These are phyloP conservation scores for Chymomyza procnemis DNA, from an alignment of 2,888 invertebrate species.

Conservation along the genomic window DNA sequence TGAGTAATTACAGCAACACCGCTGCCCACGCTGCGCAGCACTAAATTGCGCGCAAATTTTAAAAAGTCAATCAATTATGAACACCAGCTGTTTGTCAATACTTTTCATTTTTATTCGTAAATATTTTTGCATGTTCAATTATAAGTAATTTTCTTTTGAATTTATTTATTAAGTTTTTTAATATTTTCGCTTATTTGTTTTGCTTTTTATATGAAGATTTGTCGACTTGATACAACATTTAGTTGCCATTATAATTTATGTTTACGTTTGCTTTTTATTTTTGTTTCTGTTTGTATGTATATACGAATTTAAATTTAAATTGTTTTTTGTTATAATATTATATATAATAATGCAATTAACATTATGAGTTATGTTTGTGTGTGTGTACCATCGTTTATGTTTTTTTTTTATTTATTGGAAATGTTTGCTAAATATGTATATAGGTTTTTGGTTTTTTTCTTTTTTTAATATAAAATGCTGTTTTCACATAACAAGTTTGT, in stretches of 20 bases:
- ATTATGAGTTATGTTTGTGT: conserved; percentile 38
- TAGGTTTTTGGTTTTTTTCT: background rate
- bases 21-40: too few relatives aligned
- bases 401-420: conserved; percentile 7
- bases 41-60: too few relatives aligned
- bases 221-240: conserved; percentile 66
- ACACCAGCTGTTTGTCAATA: background rate
- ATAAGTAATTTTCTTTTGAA: background rate
- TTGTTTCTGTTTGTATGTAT: conserved; percentile 43
- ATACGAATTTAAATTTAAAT: conserved; percentile 65
- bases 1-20: too few relatives aligned
- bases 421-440: background rate
- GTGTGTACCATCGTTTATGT: conserved; percentile 52
- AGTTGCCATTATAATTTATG: conserved; percentile 49
- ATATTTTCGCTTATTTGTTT: conserved; percentile 62
- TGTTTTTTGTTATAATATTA: conserved; percentile 35
- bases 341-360: conserved; percentile 26
- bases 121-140: background rate
- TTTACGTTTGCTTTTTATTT: too few relatives aligned
- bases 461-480: background rate
- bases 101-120: background rate
- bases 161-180: conserved; percentile 51
- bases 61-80: background rate
- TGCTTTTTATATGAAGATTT: conserved; percentile 31
- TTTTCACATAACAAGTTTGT: background rate